A percentile compares a stretch with the other conserved stretches of the same genome.
Evolutionary conservation across 2,113 vertebrate genomes (phyloP).

Genomic region (Perccottus glenii): DNA sequence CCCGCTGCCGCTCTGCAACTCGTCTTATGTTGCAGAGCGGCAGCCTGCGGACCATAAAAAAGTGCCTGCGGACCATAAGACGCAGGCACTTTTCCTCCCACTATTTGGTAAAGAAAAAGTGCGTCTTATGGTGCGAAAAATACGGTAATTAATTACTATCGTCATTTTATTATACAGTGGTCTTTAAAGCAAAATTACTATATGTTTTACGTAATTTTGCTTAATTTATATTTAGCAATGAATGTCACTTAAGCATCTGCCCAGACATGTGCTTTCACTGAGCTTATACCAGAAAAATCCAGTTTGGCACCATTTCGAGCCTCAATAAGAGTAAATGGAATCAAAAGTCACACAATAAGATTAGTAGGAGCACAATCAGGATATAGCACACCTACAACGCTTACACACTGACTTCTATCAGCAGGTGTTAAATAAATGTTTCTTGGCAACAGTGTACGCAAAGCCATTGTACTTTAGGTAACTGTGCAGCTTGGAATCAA

Average conservation of each 20-base stretch:
- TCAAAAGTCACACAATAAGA: constrained; percentile 16
- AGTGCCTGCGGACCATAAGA: too few relatives aligned
- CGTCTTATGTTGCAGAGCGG: too few relatives aligned
- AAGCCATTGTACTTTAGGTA: background rate
- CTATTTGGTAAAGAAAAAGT: too few relatives aligned
- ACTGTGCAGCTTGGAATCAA: background rate
- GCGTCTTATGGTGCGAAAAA: too few relatives aligned
- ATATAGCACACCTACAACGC: background rate
- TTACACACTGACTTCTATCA: background rate
- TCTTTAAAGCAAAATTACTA: background rate
- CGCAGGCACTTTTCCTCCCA: too few relatives aligned
- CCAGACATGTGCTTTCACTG: constrained; percentile 10
- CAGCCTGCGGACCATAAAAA: too few relatives aligned
- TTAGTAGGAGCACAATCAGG: constrained; percentile 15
- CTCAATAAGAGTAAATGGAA: constrained; percentile 19
- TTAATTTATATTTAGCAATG: constrained; percentile 3
- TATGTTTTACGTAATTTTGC: background rate
- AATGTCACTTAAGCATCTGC: constrained; percentile 8
- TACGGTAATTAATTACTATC: too few relatives aligned
- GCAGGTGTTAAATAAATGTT: background rate
- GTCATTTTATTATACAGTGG: background rate
- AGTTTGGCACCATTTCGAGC: constrained; percentile 40
- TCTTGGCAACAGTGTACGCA: too few relatives aligned
- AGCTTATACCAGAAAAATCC: constrained; percentile 29
- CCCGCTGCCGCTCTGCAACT: too few relatives aligned